phyloP scores from a whole-genome alignment of 2,113 vertebrate species.

The Onychostoma macrolepis region DNA sequence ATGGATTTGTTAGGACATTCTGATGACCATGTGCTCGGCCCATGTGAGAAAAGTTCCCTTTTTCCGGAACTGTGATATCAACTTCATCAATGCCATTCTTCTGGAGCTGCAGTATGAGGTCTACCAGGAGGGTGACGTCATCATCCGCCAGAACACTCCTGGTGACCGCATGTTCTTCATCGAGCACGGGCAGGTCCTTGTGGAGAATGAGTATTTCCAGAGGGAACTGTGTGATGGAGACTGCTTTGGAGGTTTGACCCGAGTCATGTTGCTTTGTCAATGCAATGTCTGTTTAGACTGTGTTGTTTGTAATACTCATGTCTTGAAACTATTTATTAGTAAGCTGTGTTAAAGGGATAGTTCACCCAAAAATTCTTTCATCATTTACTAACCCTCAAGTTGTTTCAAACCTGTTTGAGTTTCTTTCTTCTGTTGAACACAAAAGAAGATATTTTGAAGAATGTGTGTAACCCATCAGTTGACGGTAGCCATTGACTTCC shows the following conservation, averaged over 20 bases:
- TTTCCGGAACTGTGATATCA: slow-evolving; percentile 69
- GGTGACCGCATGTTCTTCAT: slow-evolving; percentile 75
- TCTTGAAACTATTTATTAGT: neutral
- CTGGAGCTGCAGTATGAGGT: slow-evolving; percentile 65
- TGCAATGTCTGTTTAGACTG: neutral
- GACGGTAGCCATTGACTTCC: neutral
- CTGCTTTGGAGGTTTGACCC: slow-evolving; percentile 70
- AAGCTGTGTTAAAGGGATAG: neutral
- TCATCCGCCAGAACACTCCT: slow-evolving; percentile 55
- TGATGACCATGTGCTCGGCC: slow-evolving; percentile 61
- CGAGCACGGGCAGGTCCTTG: slow-evolving; percentile 67
- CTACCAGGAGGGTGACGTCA: slow-evolving; percentile 66
- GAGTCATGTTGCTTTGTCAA: neutral
- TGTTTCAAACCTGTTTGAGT: neutral
- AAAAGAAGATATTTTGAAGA: neutral
- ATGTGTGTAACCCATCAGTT: neutral
- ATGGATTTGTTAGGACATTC: slow-evolving; percentile 63
- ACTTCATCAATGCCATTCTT: slow-evolving; percentile 68
- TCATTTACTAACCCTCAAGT: neutral
- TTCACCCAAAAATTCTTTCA: neutral
- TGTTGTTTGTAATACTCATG: neutral
- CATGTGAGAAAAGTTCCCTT: slow-evolving; percentile 68
- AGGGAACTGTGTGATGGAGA: slow-evolving; percentile 75
- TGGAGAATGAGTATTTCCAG: slow-evolving; percentile 64
- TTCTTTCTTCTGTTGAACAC: neutral